Evolutionary conservation across 2,113 vertebrate genomes (phyloP).

Genomic region (Dicerorhinus sumatrensis): DNA sequence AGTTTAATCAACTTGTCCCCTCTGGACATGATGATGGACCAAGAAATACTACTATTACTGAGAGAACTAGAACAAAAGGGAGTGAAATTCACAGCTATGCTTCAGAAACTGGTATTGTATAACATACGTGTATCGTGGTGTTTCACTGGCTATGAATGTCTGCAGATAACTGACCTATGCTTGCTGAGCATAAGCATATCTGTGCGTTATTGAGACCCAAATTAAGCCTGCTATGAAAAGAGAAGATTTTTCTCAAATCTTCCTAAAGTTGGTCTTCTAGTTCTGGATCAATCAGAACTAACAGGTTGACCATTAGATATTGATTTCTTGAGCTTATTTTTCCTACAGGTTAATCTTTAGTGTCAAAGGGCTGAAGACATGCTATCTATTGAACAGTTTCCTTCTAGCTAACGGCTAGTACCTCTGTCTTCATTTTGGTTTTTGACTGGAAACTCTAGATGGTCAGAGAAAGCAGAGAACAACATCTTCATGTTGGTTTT

Average conservation of each 20-base stretch:
- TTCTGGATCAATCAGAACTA: neutral
- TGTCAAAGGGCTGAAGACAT: neutral
- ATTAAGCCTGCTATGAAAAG: neutral
- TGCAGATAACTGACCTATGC: neutral
- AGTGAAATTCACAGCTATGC: conserved; percentile 85
- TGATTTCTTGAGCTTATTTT: neutral
- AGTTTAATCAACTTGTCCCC: neutral
- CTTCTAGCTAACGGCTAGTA: neutral
- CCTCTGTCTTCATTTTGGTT: neutral
- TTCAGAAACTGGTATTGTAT: conserved; percentile 87
- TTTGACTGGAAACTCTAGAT: neutral
- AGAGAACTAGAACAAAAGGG: conserved; percentile 87
- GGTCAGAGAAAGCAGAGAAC: neutral
- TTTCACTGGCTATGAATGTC: neutral
- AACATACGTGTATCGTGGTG: fast-evolving
- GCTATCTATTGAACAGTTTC: neutral
- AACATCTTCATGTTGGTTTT: neutral
- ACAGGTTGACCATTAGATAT: neutral
- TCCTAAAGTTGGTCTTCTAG: neutral
- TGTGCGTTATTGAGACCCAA: neutral
- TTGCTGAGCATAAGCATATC: neutral
- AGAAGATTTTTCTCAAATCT: neutral
- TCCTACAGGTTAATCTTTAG: neutral
- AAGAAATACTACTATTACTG: conserved; percentile 90
- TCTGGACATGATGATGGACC: conserved; percentile 89